phyloP scores from a whole-genome alignment of 2,113 vertebrate species.

The Amazona guildingii region DNA sequence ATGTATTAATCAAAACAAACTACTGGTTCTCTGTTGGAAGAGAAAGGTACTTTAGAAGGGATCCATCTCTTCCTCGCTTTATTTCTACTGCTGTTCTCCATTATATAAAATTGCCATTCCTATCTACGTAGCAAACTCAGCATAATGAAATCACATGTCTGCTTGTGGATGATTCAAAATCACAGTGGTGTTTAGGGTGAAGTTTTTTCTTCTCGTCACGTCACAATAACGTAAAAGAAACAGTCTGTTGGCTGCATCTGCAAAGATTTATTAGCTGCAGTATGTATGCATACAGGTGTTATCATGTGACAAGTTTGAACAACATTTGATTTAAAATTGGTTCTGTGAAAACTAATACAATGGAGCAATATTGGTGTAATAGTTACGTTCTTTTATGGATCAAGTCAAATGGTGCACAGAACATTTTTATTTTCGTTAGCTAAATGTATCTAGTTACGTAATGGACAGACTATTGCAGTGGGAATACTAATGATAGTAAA shows the following conservation, averaged over 20 bases:
- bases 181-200: neutral
- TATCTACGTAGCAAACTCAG: neutral
- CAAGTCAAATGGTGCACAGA: neutral
- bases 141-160: neutral
- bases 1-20: neutral
- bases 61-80: neutral
- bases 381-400: neutral
- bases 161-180: neutral
- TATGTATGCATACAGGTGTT: neutral
- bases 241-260: neutral
- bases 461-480: neutral
- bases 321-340: constrained; percentile 7
- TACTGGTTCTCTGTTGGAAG: neutral
- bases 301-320: neutral
- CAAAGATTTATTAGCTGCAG: neutral
- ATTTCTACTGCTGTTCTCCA: neutral
- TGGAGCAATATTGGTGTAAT: neutral
- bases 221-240: neutral
- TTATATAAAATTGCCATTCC: neutral
- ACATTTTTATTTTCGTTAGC: neutral
- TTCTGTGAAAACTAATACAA: neutral
- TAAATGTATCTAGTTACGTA: neutral
- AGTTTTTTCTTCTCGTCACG: neutral
- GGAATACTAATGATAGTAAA: neutral
- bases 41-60: neutral